Conservation (phyloP, 2,797 vertebrate species). For the Poecile montanus region DNA sequence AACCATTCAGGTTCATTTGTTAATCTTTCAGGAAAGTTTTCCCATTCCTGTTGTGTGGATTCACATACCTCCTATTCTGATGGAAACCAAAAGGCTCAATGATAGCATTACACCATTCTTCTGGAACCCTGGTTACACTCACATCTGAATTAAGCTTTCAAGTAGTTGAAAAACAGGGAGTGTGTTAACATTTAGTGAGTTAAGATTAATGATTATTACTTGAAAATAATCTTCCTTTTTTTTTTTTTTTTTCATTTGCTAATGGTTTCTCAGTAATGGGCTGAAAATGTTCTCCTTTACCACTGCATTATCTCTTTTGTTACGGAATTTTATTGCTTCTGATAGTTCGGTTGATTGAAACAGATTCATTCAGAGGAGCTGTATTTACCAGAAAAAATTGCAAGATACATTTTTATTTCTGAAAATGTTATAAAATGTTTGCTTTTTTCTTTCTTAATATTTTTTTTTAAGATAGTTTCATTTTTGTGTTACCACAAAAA, state of each 20-base stretch:
- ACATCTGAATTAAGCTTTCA: background rate
- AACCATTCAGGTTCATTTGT: background rate
- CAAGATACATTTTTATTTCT: background rate
- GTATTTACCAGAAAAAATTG: background rate
- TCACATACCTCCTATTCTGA: background rate
- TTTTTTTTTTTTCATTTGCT: background rate
- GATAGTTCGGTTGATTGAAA: background rate
- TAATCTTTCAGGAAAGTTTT: background rate
- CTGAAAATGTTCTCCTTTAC: background rate
- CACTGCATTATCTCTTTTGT: background rate
- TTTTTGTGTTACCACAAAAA: background rate
- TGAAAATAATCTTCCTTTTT: background rate
- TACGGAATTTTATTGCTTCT: background rate
- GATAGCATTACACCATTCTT: background rate
- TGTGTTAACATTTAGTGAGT: background rate
- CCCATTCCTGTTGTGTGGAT: background rate
- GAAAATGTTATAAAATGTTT: background rate
- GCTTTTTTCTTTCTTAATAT: accelerated
- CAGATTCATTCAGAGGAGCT: background rate
- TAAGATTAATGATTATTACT: background rate
- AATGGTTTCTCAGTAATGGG: background rate
- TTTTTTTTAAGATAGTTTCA: background rate
- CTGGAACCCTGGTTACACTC: background rate
- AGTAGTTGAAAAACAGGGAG: background rate
- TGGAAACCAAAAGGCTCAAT: background rate